Evolutionary conservation across 2,888 invertebrate genomes (phyloP).

Genomic region (Hyalella azteca): DNA sequence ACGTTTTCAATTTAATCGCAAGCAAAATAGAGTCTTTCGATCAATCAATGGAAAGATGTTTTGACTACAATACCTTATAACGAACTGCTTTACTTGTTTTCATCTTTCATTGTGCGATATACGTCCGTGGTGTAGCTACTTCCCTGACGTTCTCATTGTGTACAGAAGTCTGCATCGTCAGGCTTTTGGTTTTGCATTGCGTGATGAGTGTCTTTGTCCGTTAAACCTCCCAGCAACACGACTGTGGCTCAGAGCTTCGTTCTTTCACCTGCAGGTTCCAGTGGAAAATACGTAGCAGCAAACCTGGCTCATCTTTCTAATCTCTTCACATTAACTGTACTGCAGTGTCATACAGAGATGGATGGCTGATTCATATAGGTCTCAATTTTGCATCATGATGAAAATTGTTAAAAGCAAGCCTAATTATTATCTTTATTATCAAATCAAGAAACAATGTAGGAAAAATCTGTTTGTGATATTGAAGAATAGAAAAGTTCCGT

Average conservation of each 20-base stretch:
- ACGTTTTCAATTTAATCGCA: background rate
- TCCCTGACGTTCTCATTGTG: background rate
- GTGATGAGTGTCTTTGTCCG: background rate
- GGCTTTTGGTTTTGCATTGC: too few relatives aligned
- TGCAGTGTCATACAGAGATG: background rate
- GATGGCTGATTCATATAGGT: background rate
- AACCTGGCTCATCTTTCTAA: background rate
- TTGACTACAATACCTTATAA: slow-evolving; percentile 10
- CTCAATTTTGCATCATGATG: background rate
- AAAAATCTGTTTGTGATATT: background rate
- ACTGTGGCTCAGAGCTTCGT: background rate
- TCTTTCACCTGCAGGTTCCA: background rate
- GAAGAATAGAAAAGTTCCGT: background rate
- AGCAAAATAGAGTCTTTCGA: background rate
- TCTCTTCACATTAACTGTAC: background rate
- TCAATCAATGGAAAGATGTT: background rate
- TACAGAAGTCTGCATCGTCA: too few relatives aligned
- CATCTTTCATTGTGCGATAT: background rate
- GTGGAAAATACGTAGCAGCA: background rate
- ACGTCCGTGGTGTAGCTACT: background rate
- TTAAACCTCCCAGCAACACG: background rate
- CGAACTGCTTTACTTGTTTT: background rate
- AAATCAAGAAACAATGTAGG: background rate
- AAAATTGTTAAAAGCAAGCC: background rate
- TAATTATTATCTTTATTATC: background rate